A percentile compares a stretch with the other conserved stretches of the same genome.
Evolutionary conservation across 1,140 invertebrate species (phyloP).

Genomic region (Holotrichia oblita): DNA sequence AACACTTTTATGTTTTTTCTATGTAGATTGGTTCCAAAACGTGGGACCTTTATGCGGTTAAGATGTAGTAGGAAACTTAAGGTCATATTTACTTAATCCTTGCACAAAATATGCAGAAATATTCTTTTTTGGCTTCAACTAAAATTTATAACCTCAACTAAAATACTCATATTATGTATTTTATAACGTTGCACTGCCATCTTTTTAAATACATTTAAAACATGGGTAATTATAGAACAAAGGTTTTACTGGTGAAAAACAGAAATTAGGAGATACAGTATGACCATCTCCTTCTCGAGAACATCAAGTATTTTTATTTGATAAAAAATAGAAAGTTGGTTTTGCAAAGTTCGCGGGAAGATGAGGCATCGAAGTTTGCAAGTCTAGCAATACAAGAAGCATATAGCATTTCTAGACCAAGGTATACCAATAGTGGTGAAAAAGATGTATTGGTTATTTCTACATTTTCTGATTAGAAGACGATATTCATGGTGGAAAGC

Average conservation of each 20-base stretch:
- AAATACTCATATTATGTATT: too few relatives aligned
- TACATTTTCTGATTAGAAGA: conserved; percentile 96
- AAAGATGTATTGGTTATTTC: conserved; percentile 95
- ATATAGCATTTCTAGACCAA: conserved; percentile 66
- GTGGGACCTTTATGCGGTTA: too few relatives aligned
- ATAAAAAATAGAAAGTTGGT: conserved; percentile 79
- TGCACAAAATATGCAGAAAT: too few relatives aligned
- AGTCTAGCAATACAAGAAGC: conserved; percentile 64
- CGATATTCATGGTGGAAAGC: conserved; percentile 96
- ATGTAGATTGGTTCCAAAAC: too few relatives aligned
- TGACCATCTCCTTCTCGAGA: conserved; percentile 78
- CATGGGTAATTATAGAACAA: conserved; percentile 80
- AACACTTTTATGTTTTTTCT: too few relatives aligned
- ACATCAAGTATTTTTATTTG: conserved; percentile 85
- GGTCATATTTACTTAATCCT: too few relatives aligned
- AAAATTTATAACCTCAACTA: too few relatives aligned
- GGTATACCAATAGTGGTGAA: conserved; percentile 87
- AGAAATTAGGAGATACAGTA: conserved; percentile 68
- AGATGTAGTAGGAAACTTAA: too few relatives aligned
- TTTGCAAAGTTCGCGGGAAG: conserved; percentile 72
- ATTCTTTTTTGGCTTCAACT: too few relatives aligned
- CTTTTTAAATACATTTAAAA: conserved; percentile 17
- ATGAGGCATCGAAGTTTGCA: conserved; percentile 81
- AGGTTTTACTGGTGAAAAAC: conserved; percentile 71
- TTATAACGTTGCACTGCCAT: too few relatives aligned